Evolutionary conservation across 1,140 invertebrate species (phyloP).

Genomic region (Drosophila carrolli): DNA sequence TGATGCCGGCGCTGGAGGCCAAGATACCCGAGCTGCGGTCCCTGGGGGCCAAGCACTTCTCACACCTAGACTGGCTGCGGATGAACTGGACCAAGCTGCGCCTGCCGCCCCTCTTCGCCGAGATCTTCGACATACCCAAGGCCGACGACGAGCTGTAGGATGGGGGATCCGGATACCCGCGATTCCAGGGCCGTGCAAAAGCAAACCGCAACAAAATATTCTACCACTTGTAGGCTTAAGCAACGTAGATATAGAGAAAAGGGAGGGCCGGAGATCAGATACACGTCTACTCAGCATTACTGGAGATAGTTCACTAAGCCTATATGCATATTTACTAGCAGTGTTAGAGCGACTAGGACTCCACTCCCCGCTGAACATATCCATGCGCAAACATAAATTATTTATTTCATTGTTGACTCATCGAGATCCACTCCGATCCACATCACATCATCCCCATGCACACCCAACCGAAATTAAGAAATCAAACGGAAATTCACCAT

Average conservation of each 20-base stretch:
- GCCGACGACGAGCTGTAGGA: slow-evolving; percentile 88
- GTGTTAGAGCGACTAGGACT: slow-evolving; percentile 51
- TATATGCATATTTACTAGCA: slow-evolving; percentile 55
- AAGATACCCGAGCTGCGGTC: slow-evolving; percentile 92
- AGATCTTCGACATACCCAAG: slow-evolving; percentile 99
- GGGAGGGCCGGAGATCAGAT: slow-evolving; percentile 49
- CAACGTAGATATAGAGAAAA: slow-evolving; percentile 47
- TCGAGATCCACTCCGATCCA: slow-evolving; percentile 28
- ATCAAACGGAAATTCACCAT: slow-evolving; percentile 10
- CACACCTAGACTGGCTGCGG: slow-evolving; percentile 95
- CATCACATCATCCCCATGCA: slow-evolving; percentile 9
- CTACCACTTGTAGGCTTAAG: slow-evolving; percentile 61
- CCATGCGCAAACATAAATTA: slow-evolving; percentile 78
- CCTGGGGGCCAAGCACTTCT: slow-evolving; percentile 93
- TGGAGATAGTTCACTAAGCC: slow-evolving; percentile 63
- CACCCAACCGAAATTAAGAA: slow-evolving; percentile 2
- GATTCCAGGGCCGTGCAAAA: slow-evolving; percentile 51
- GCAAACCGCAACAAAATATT: slow-evolving; percentile 55
- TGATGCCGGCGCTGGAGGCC: slow-evolving; percentile 89
- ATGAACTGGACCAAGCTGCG: slow-evolving; percentile 93
- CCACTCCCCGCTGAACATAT: slow-evolving; percentile 71
- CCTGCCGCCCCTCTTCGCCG: slow-evolving; percentile 96
- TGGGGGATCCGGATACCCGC: not conserved
- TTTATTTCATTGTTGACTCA: slow-evolving; percentile 80
- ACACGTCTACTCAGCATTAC: slow-evolving; percentile 63